These are phyloP conservation scores for Sandelia bainsii DNA, from an alignment of 2,797 vertebrate species.

Conservation along the genomic window DNA sequence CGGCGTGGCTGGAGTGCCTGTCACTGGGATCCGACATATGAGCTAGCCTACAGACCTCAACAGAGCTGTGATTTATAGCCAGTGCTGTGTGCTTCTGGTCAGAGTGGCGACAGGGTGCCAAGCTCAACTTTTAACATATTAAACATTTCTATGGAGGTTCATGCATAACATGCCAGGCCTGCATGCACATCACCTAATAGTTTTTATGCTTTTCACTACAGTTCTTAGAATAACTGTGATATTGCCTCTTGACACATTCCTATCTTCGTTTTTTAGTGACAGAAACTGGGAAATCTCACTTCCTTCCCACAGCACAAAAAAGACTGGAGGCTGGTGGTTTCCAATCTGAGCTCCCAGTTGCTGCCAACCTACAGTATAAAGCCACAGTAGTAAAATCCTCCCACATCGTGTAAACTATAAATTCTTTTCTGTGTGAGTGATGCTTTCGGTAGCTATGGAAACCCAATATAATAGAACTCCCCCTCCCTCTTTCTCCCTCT, in stretches of 20 bases:
- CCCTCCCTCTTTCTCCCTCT: constrained; percentile 13
- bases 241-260: not conserved
- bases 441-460: constrained; percentile 84
- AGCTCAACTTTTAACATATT: constrained; percentile 23
- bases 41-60: constrained; percentile 26
- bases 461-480: constrained; percentile 73
- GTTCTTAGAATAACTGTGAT: not conserved
- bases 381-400: constrained; percentile 67
- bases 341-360: constrained; percentile 47
- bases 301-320: not conserved
- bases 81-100: constrained; percentile 15
- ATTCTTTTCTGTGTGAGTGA: constrained; percentile 76
- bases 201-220: no score
- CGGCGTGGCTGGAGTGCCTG: constrained; percentile 38
- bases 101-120: constrained; percentile 16
- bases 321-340: constrained; percentile 24
- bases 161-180: not conserved
- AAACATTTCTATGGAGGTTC: constrained; percentile 1
- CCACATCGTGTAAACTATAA: constrained; percentile 72
- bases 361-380: constrained; percentile 45
- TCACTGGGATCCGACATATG: constrained; percentile 40
- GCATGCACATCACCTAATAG: no score
- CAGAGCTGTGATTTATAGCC: constrained; percentile 51
- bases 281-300: not conserved
- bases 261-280: not conserved